Evolutionary conservation across 2,113 vertebrate species (phyloP).

Genomic region (Hippopotamus amphibius): DNA sequence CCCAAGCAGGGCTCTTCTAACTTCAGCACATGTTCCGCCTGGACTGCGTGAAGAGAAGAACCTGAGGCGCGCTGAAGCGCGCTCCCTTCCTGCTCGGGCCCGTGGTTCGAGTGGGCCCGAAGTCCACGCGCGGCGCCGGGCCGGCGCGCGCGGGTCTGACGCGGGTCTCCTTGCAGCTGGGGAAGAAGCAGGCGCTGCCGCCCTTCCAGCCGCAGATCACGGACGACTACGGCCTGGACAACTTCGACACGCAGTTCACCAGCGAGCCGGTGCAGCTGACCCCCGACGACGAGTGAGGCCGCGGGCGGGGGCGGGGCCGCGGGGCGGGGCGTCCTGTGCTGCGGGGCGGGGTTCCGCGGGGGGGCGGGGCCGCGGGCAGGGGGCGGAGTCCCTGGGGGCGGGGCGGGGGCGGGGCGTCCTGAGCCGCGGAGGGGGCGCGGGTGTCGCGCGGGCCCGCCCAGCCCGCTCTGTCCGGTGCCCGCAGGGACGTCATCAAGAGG

Average conservation of each 20-base stretch:
- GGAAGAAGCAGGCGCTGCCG: conserved; percentile 95
- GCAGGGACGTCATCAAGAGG: conserved; percentile 97
- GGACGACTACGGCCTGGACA: conserved; percentile 97
- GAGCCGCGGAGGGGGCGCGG: rapidly evolving
- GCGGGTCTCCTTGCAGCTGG: conserved; percentile 88
- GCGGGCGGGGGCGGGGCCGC: rapidly evolving
- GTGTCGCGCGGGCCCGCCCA: neutral
- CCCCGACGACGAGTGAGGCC: conserved; percentile 96
- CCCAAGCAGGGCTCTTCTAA: neutral
- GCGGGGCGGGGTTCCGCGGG: rapidly evolving
- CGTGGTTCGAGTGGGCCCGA: neutral
- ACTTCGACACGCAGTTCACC: conserved; percentile 99
- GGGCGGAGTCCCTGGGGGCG: rapidly evolving
- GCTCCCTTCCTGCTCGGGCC: rapidly evolving
- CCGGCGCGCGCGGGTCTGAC: rapidly evolving
- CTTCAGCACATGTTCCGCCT: neutral
- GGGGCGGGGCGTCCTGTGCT: rapidly evolving
- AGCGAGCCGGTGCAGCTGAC: conserved; percentile 99
- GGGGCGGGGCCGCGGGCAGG: no score
- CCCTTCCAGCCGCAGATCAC: conserved; percentile 98
- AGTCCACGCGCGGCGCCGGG: rapidly evolving
- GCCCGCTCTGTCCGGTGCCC: neutral
- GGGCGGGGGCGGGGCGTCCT: rapidly evolving
- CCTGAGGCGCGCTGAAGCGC: rapidly evolving
- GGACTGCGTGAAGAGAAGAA: neutral